Conservation (phyloP, 2,888 invertebrate genomes). For the Micropterix aruncella region DNA sequence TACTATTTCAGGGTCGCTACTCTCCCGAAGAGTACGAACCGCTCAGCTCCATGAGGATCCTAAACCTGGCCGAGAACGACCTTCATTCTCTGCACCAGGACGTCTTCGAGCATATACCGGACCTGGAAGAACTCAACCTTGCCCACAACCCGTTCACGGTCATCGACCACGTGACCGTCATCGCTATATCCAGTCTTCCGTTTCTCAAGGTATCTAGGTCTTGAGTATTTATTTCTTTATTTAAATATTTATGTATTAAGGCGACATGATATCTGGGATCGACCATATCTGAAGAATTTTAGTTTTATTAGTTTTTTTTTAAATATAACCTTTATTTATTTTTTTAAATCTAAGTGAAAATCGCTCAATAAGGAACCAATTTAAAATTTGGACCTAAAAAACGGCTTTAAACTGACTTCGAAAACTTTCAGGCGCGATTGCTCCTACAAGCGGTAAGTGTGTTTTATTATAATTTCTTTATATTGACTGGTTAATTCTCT, state of each 20-base stretch:
- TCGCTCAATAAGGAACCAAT: no score
- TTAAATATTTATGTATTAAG: slow-evolving; percentile 2
- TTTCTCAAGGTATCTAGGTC: slow-evolving; percentile 41
- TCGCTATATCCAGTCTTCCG: slow-evolving; percentile 50
- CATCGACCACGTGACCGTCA: slow-evolving; percentile 45
- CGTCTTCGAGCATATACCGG: slow-evolving; percentile 60
- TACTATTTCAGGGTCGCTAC: slow-evolving; percentile 44
- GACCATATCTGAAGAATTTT: no score
- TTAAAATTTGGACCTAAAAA: no score
- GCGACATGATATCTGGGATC: no score
- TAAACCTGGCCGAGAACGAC: slow-evolving; percentile 56
- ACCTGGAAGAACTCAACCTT: slow-evolving; percentile 51
- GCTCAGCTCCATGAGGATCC: slow-evolving; percentile 36
- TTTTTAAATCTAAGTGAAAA: not conserved
- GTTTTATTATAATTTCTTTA: no score
- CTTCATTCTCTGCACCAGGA: slow-evolving; percentile 56
- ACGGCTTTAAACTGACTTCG: no score
- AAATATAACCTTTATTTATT: not conserved
- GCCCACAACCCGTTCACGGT: slow-evolving; percentile 59
- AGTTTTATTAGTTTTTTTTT: no score
- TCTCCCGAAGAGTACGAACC: slow-evolving; percentile 44
- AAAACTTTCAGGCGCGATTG: no score
- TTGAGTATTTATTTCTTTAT: slow-evolving; percentile 1
- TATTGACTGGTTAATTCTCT: no score
- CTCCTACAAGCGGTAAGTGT: no score